Percentiles rank a stretch among this genome's conserved stretches.
Evolutionary conservation across 2,888 invertebrate genomes (phyloP).

Genomic region (Trichogramma evanescens): DNA sequence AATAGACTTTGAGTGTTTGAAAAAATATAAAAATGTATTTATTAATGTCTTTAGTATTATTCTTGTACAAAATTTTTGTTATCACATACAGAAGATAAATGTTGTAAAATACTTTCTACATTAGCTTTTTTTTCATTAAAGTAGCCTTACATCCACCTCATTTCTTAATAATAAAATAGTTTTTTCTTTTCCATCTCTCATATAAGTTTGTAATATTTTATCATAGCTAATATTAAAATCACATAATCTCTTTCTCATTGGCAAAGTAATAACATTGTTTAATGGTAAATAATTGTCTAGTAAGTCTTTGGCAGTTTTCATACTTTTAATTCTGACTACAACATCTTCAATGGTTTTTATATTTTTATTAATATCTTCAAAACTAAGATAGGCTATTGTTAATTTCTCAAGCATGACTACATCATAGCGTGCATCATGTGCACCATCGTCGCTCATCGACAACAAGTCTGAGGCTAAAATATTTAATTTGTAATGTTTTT

Average conservation of each 20-base stretch:
- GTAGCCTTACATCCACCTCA: not conserved
- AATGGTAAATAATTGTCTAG: not conserved
- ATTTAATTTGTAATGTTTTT: not conserved
- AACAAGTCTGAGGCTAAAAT: not conserved
- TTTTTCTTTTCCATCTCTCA: constrained; percentile 2
- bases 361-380: not conserved
- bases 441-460: not conserved
- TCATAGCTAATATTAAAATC: not conserved
- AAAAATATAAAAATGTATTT: too few relatives aligned
- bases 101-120: not conserved
- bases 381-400: not conserved
- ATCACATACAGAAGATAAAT: too few relatives aligned
- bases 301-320: not conserved
- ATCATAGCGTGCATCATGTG: constrained; percentile 8
- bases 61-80: too few relatives aligned
- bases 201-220: not conserved
- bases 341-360: not conserved
- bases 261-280: not conserved
- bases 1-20: too few relatives aligned
- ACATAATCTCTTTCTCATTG: not conserved
- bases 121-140: not conserved
- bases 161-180: not conserved
- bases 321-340: not conserved
- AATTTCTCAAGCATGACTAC: constrained; percentile 1
- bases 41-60: too few relatives aligned